These are phyloP conservation scores for Artemia franciscana DNA, from an alignment of 1,140 invertebrate genomes.

Conservation along the genomic window DNA sequence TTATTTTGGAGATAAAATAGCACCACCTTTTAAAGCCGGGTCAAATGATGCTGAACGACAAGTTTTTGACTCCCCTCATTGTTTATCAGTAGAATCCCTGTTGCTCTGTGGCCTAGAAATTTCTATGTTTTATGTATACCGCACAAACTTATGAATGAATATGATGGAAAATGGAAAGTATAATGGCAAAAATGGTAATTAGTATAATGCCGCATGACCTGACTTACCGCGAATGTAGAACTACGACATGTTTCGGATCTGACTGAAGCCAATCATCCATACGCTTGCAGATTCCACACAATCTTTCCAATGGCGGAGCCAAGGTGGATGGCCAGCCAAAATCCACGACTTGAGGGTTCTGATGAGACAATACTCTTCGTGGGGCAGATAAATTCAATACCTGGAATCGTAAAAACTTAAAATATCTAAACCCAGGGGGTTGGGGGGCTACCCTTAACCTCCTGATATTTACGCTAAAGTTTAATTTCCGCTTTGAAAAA, in stretches of 20 bases:
- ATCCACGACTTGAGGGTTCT: conserved; percentile 34
- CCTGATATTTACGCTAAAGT: background rate
- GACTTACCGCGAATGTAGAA: conserved; percentile 59
- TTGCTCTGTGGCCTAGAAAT: too few relatives aligned
- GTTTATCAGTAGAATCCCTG: too few relatives aligned
- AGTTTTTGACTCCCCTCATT: too few relatives aligned
- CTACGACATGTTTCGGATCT: conserved; percentile 48
- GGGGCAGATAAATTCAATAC: conserved; percentile 62
- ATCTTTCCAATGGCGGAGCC: conserved; percentile 62
- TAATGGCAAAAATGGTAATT: too few relatives aligned
- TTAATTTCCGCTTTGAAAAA: background rate
- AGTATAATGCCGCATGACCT: background rate
- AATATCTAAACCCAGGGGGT: background rate
- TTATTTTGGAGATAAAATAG: too few relatives aligned
- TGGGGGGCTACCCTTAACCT: conserved; percentile 1
- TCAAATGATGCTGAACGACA: too few relatives aligned
- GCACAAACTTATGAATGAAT: too few relatives aligned
- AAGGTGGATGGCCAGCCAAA: conserved; percentile 61
- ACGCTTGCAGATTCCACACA: conserved; percentile 74
- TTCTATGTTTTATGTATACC: too few relatives aligned
- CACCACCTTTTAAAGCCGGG: too few relatives aligned
- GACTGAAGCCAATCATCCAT: conserved; percentile 69
- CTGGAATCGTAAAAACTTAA: conserved; percentile 26
- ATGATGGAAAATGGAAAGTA: too few relatives aligned
- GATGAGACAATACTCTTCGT: conserved; percentile 24